Conservation (phyloP, 2,113 vertebrate genomes). For the Pterophyllum scalare region DNA sequence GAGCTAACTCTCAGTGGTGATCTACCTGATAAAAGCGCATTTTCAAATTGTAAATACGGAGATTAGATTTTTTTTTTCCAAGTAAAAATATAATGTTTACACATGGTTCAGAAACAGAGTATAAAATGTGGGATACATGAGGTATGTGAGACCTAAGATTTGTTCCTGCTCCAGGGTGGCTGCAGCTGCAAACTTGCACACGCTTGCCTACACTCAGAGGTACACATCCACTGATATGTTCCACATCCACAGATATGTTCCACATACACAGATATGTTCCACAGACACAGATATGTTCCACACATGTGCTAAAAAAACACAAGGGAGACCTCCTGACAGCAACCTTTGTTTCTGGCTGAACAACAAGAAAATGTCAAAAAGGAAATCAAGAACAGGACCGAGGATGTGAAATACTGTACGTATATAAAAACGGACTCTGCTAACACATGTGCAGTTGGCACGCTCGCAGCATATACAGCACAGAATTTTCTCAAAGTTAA, state of each 20-base stretch:
- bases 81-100: no score
- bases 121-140: neutral
- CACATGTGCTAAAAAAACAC: neutral
- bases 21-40: no score
- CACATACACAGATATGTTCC: no score
- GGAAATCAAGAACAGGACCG: neutral
- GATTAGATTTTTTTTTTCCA: no score
- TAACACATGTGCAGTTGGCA: neutral
- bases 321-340: neutral
- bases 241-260: no score
- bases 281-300: neutral
- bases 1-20: neutral
- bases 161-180: neutral
- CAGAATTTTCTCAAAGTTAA: neutral
- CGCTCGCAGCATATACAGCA: neutral
- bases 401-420: neutral
- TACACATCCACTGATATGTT: no score
- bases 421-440: neutral
- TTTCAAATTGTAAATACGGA: no score
- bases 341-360: neutral
- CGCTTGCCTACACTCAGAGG: neutral
- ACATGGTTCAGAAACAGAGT: no score
- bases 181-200: neutral
- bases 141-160: neutral
- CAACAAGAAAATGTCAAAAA: constrained; percentile 8